Conservation (phyloP, 64 coral and sea anemone species). For the Stichodactyla mertensii region DNA sequence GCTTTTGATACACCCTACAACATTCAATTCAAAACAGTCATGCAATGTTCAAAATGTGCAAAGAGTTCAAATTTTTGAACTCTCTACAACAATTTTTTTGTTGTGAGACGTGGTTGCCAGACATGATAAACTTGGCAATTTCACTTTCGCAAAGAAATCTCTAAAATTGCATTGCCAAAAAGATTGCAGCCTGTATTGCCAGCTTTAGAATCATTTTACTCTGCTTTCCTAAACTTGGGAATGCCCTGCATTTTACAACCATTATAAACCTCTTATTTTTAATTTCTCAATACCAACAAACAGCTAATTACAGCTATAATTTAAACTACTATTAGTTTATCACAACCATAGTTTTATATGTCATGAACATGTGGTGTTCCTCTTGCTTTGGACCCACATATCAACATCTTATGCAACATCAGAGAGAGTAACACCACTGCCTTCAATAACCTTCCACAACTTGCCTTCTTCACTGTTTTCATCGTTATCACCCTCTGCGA, state of each 20-base stretch:
- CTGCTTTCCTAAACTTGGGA: neutral
- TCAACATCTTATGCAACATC: conserved; percentile 32
- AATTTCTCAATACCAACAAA: neutral
- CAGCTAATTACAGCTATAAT: neutral
- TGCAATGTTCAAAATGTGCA: too few relatives aligned
- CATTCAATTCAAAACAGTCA: too few relatives aligned
- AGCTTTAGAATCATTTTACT: neutral
- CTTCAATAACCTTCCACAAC: conserved; percentile 76
- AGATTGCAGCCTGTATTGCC: neutral
- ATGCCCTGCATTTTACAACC: neutral
- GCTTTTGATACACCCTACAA: too few relatives aligned
- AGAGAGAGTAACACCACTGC: conserved; percentile 34
- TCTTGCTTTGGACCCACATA: neutral
- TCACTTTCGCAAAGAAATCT: too few relatives aligned
- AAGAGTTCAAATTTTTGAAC: too few relatives aligned
- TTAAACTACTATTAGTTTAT: neutral
- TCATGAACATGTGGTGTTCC: neutral
- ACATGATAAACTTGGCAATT: too few relatives aligned
- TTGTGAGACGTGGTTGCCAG: too few relatives aligned
- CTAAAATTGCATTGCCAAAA: neutral
- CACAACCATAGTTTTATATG: neutral
- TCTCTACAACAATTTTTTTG: too few relatives aligned
- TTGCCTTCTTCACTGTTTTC: conserved; percentile 53
- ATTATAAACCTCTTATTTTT: neutral
- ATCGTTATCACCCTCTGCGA: conserved; percentile 57